Base-by-base conservation (phyloP, 1,140 invertebrate genomes). In the Cydia fagiglandana region DNA sequence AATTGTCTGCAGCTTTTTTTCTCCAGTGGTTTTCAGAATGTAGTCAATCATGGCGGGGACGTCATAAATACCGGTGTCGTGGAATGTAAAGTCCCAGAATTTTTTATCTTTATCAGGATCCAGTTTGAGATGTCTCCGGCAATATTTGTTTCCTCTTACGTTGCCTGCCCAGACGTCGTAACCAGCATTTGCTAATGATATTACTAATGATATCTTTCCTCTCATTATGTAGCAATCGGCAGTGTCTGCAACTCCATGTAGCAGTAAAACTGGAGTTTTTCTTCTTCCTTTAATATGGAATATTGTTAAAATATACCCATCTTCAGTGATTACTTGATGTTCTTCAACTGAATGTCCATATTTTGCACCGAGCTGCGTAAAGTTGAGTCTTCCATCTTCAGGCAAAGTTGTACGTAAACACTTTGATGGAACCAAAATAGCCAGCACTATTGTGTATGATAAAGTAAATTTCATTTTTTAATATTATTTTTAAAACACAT, bases 121-220 rank as follows among this genome's bases (percentile, higher is more conserved):
- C 13, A 92, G 79, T 2, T 77, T 84, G 17, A 83, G 82, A 82
- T 96, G 95, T 45, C 92, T 91, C 50, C 89, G 88, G 3, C 94
- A 95, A 81, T 95, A 96, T 28, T 34, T 28, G 64, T 66, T 66
- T 7, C 64, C 64, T n/a, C 96, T 88, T 34, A 93, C 92, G 87
- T 96, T 96, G 0, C 94, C 95, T 79, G 96, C 78, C 96, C 96
- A 96, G 9, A 95, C 95, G 79, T 95, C 95, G 79, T 94, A 96
- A 34, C 94, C 94, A 15, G 28, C 66, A 20, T 73, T 50, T 9
- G 95, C 95, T 75, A 96, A 89, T 30, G 64, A 66, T 66, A 66
- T 66, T 2, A 34, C 64, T 15, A 66, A 34, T 34, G 64, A 66
- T 34, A 5, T 66, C 4, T 66, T 66, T 28, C 64, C 64, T 66